Conservation (phyloP, 2,888 invertebrate genomes). For the Ceratothoa steindachneri region DNA sequence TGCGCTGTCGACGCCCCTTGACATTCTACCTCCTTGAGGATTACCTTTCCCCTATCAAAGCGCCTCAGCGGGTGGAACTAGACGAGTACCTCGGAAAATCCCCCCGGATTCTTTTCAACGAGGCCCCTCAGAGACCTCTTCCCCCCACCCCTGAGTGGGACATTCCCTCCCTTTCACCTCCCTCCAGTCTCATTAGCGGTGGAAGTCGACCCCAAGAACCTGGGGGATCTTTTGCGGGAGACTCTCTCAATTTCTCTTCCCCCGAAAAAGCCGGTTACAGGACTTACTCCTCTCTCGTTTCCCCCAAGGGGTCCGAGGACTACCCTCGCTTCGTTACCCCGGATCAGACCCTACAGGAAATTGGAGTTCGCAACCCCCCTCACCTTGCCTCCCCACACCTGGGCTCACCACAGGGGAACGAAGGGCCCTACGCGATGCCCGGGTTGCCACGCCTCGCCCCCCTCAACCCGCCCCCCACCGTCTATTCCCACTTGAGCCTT, state of each 20-base stretch:
- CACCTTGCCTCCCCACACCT: not conserved
- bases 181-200: conserved; percentile 27
- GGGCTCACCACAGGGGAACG: not conserved
- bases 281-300: conserved; percentile 39
- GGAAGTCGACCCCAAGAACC: conserved; percentile 20
- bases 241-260: conserved; percentile 31
- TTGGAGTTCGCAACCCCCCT: conserved; percentile 22
- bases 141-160: conserved; percentile 46
- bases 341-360: conserved; percentile 26
- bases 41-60: conserved; percentile 38
- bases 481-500: not conserved
- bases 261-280: conserved; percentile 27
- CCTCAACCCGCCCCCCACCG: not conserved
- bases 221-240: conserved; percentile 20
- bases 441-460: not conserved
- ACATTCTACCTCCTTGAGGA: conserved; percentile 43
- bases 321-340: conserved; percentile 45
- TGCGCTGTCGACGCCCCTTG: conserved; percentile 28
- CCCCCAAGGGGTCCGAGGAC: conserved; percentile 29
- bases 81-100: conserved; percentile 39
- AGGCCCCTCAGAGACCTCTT: conserved; percentile 32
- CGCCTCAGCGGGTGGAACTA: conserved; percentile 31
- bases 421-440: not conserved
- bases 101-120: conserved; percentile 37
- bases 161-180: conserved; percentile 43